Conservation (phyloP, 2,888 invertebrate genomes). For the Agonum fuliginosum region DNA sequence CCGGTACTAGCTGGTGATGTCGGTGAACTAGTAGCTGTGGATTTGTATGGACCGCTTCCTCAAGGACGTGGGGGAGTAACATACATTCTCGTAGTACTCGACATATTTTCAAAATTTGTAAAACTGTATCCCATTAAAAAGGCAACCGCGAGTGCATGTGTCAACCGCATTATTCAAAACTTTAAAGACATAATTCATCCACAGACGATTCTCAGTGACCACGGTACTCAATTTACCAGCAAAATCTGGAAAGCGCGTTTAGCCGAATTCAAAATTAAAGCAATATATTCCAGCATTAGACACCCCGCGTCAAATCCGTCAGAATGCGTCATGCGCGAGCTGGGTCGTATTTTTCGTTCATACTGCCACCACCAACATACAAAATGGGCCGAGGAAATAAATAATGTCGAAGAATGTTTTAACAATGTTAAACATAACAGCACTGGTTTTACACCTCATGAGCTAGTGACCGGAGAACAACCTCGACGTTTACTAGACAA, state of each 20-base stretch:
- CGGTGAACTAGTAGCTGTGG: constrained; percentile 62
- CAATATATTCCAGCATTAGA: constrained; percentile 46
- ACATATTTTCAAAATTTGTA: constrained; percentile 64
- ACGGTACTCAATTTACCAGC: constrained; percentile 64
- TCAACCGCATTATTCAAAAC: constrained; percentile 52
- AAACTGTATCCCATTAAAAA: constrained; percentile 62
- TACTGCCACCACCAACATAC: constrained; percentile 61
- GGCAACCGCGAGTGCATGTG: constrained; percentile 61
- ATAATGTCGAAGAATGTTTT: constrained; percentile 49
- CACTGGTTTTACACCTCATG: constrained; percentile 55
- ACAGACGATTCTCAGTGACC: constrained; percentile 59
- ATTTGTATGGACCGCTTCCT: constrained; percentile 63
- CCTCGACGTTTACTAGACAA: not conserved
- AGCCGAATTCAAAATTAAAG: constrained; percentile 45
- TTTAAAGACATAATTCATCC: constrained; percentile 49
- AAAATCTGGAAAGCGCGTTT: constrained; percentile 58
- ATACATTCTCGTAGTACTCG: constrained; percentile 64
- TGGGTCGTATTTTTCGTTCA: constrained; percentile 60
- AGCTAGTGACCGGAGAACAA: constrained; percentile 35
- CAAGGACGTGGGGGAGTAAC: constrained; percentile 58
- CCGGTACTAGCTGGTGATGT: constrained; percentile 52
- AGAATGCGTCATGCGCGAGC: constrained; percentile 63
- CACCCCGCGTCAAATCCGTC: constrained; percentile 64
- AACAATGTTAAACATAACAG: constrained; percentile 51
- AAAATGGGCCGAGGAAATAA: constrained; percentile 57